These are phyloP conservation scores for Sus scrofa DNA, from an alignment of 2,113 vertebrate species.

Conservation along the genomic window T2T-Sscrofa CM000826.6:46883001-46883500, in stretches of 20 bases:
- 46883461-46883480: constrained; percentile 57
- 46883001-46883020: constrained; percentile 15
- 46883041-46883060: neutral
- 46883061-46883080: neutral
- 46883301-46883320: constrained; percentile 77
- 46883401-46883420: constrained; percentile 71
- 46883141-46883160: neutral
- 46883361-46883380: constrained; percentile 73
- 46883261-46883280: constrained; percentile 78
- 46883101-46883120: too few species aligned
- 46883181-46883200: neutral
- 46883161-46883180: neutral
- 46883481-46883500: constrained; percentile 18
- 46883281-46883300: constrained; percentile 78
- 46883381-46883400: constrained; percentile 65
- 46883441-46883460: constrained; percentile 59
- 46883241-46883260: constrained; percentile 74
- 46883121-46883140: neutral
- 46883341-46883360: constrained; percentile 74
- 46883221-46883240: constrained; percentile 74
- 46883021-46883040: neutral
- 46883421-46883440: constrained; percentile 46
- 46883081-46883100: neutral
- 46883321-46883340: constrained; percentile 75
- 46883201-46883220: constrained; percentile 60